Percentiles rank a stretch among this genome's conserved stretches.
Conservation (phyloP, 2,888 invertebrate genomes). For the Nomada ruficornis region DNA sequence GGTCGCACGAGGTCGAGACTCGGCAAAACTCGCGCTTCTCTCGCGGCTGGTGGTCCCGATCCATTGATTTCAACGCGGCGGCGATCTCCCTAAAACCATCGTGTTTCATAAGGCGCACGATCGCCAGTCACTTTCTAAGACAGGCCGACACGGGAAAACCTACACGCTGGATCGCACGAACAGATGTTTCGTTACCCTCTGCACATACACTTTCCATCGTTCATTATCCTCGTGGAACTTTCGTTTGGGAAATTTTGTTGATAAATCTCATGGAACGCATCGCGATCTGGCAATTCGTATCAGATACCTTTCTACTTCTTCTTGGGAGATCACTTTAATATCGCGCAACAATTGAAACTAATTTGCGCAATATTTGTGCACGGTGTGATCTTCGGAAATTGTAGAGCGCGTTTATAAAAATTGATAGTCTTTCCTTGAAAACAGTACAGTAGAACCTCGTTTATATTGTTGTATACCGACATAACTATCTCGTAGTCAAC, state of each 20-base stretch:
- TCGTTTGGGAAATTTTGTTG: background rate
- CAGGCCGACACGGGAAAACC: slow-evolving; percentile 51
- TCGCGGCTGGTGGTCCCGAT: slow-evolving; percentile 75
- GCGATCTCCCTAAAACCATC: slow-evolving; percentile 64
- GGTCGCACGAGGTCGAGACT: slow-evolving; percentile 71
- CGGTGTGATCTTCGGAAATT: no score
- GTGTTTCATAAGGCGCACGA: slow-evolving; percentile 48
- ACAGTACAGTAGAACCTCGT: no score
- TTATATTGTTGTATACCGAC: no score
- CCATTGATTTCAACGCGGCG: slow-evolving; percentile 62
- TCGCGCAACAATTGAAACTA: no score
- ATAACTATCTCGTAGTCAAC: no score
- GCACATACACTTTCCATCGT: slow-evolving; percentile 60
- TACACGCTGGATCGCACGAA: slow-evolving; percentile 38
- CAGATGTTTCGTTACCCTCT: slow-evolving; percentile 59
- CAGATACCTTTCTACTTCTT: no score
- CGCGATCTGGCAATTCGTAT: no score
- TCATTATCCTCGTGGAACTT: slow-evolving; percentile 20
- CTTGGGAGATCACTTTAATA: no score
- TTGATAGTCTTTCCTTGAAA: no score
- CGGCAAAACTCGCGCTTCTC: slow-evolving; percentile 65
- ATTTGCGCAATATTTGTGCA: no score
- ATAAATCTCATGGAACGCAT: background rate
- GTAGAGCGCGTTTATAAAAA: no score
- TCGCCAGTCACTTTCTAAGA: slow-evolving; percentile 64